These are phyloP conservation scores for Drosophila demipolita DNA, from an alignment of 2,888 invertebrate genomes.

Conservation along the genomic window DNA sequence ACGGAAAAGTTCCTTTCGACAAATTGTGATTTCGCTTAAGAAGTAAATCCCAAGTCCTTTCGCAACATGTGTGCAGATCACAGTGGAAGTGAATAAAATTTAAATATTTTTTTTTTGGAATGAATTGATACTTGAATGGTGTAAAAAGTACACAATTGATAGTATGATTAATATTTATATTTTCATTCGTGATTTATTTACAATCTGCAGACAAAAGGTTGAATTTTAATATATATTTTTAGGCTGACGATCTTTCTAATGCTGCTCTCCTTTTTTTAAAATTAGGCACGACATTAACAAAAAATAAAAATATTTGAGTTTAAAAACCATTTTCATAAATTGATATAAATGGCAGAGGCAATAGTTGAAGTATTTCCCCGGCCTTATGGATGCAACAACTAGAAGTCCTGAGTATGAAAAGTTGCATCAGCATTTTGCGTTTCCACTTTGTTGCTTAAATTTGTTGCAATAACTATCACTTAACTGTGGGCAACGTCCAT, in stretches of 20 bases:
- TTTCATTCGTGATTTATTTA: neutral
- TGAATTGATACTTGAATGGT: neutral
- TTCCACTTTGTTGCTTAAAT: conserved; percentile 15
- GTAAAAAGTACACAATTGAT: neutral
- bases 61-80: neutral
- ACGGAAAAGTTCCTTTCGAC: conserved; percentile 16
- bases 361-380: neutral
- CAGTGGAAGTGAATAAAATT: neutral
- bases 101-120: neutral
- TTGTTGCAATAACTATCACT: conserved; percentile 34
- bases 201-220: neutral
- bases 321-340: neutral
- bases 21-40: conserved; percentile 15
- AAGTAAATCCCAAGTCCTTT: neutral
- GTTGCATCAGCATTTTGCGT: conserved; percentile 42
- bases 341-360: neutral
- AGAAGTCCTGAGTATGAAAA: conserved; percentile 5
- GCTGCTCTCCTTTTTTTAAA: neutral
- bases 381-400: conserved; percentile 5
- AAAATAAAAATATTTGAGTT: neutral
- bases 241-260: neutral
- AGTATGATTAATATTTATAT: neutral
- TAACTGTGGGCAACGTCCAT: conserved; percentile 18
- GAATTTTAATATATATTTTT: neutral
- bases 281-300: neutral